phyloP scores from a whole-genome alignment of 2,113 vertebrate genomes.

The Perca fluviatilis region DNA sequence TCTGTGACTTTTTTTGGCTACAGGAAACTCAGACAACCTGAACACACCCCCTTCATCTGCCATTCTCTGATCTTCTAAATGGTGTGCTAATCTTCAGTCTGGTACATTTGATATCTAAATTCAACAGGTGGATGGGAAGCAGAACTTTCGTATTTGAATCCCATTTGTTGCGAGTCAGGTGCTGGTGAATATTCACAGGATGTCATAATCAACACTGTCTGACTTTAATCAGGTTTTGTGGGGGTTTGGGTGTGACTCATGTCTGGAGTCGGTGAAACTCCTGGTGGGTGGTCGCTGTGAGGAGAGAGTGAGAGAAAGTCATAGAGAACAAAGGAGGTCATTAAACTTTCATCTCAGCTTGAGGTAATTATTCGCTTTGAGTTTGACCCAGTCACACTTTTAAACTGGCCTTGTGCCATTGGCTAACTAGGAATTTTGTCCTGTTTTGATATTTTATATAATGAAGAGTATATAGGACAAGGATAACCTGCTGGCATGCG shows the following conservation, averaged over 20 bases:
- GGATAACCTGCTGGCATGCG: conserved; percentile 34
- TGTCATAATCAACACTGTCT: conserved; percentile 14
- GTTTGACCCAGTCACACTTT: conserved; percentile 67
- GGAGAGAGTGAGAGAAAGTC: conserved; percentile 62
- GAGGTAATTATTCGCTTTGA: conserved; percentile 64
- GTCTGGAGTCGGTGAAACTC: conserved; percentile 73
- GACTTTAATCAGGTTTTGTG: conserved; percentile 32
- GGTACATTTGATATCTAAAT: conserved; percentile 65
- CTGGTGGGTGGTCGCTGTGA: conserved; percentile 74
- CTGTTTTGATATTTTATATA: conserved; percentile 40
- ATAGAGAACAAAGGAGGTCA: conserved; percentile 66
- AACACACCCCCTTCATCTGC: conserved; percentile 50
- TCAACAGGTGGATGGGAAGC: conserved; percentile 69
- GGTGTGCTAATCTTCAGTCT: conserved; percentile 65
- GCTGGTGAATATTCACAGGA: conserved; percentile 32
- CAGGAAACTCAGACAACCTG: conserved; percentile 47
- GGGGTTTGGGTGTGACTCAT: conserved; percentile 59
- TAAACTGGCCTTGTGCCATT: conserved; percentile 24
- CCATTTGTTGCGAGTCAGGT: conserved; percentile 42
- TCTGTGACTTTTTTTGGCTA: conserved; percentile 13
- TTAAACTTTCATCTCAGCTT: conserved; percentile 75
- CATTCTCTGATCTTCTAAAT: conserved; percentile 52
- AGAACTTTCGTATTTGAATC: conserved; percentile 8
- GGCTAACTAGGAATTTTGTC: conserved; percentile 21
- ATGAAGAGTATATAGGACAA: neutral